These are phyloP conservation scores for Ambastaia sidthimunki DNA, from an alignment of 2,797 vertebrate genomes.

Conservation along the genomic window DNA sequence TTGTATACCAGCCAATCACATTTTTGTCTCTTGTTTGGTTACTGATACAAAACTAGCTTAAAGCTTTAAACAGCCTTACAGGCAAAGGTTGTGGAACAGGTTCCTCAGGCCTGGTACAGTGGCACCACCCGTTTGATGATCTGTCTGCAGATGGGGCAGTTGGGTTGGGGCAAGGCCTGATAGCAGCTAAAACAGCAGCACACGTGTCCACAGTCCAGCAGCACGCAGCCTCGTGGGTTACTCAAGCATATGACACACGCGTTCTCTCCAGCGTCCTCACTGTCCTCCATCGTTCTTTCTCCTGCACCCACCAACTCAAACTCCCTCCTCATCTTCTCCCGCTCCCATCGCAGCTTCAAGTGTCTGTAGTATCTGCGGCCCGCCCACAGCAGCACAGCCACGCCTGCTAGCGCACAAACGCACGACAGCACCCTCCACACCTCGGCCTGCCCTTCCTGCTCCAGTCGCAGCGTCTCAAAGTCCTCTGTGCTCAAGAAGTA, in stretches of 20 bases:
- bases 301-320: constrained; percentile 62
- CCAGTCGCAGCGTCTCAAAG: constrained; percentile 76
- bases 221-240: constrained; percentile 79
- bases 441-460: constrained; percentile 69
- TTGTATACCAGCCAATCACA: neutral
- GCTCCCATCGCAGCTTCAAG: constrained; percentile 61
- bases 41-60: neutral
- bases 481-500: constrained; percentile 83
- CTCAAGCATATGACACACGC: constrained; percentile 83
- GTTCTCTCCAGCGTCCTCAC: constrained; percentile 58
- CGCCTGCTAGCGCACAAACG: constrained; percentile 68
- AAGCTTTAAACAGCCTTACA: no score
- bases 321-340: constrained; percentile 69
- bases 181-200: constrained; percentile 88
- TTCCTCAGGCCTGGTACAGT: constrained; percentile 75
- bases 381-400: constrained; percentile 69
- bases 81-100: neutral
- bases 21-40: neutral
- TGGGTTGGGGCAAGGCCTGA: constrained; percentile 75
- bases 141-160: constrained; percentile 86
- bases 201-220: constrained; percentile 86
- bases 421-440: constrained; percentile 76
- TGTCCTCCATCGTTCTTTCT: neutral
- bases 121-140: constrained; percentile 81
- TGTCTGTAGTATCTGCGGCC: constrained; percentile 74